Percentiles rank a stretch among this genome's conserved stretches.
Evolutionary conservation across 2,888 invertebrate genomes (phyloP).

Genomic region (Lamellibrachia satsuma): DNA sequence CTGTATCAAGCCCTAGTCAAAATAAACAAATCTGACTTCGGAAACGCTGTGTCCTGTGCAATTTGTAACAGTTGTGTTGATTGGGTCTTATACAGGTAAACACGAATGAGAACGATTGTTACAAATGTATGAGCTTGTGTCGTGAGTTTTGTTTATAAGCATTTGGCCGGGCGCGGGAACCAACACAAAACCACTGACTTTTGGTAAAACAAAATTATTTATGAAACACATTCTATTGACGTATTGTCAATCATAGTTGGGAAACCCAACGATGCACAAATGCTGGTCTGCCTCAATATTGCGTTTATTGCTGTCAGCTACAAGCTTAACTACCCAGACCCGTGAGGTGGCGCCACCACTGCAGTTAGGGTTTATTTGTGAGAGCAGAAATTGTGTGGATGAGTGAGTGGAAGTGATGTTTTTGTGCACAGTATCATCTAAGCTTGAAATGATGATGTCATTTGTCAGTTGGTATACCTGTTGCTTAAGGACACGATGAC

Average conservation of each 20-base stretch:
- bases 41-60: background rate
- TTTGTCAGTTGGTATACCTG: too few species aligned
- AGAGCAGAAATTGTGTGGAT: too few species aligned
- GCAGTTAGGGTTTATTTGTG: background rate
- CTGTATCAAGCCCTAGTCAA: background rate
- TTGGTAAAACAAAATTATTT: background rate
- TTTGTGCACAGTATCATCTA: too few species aligned
- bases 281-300: background rate
- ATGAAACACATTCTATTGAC: background rate
- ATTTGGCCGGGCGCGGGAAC: background rate
- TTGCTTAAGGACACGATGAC: too few species aligned
- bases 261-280: background rate
- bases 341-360: background rate
- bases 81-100: background rate
- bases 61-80: background rate
- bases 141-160: background rate
- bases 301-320: background rate
- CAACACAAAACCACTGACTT: background rate
- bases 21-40: background rate
- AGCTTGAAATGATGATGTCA: too few species aligned
- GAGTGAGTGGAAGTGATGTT: too few species aligned
- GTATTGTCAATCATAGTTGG: background rate
- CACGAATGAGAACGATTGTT: background rate
- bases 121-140: background rate
- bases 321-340: background rate